These are phyloP conservation scores for Struthio camelus DNA, from an alignment of 2,113 vertebrate species.

Conservation along the genomic window DNA sequence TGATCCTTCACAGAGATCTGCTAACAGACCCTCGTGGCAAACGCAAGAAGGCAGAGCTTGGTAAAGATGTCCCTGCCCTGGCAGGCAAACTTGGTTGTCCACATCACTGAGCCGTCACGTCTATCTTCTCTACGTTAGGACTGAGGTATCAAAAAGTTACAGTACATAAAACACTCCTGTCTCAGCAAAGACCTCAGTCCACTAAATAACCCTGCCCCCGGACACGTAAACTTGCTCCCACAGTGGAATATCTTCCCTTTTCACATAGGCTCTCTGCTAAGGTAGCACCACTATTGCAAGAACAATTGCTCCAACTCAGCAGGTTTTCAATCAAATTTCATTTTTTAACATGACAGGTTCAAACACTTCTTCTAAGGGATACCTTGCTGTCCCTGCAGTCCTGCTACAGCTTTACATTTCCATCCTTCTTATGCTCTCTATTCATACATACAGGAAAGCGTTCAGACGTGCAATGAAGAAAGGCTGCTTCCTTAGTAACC, in stretches of 20 bases:
- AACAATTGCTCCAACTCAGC: not conserved
- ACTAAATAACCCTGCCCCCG: not conserved
- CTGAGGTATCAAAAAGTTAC: not conserved
- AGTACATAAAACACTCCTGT: not conserved
- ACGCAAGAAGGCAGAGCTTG: not conserved
- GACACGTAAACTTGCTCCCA: not conserved
- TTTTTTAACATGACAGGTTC: not conserved
- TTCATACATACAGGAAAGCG: not conserved
- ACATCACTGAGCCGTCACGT: not conserved
- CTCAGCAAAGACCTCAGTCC: not conserved
- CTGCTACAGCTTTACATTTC: not conserved
- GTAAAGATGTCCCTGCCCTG: not conserved
- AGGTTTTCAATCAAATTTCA: not conserved
- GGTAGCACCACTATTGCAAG: not conserved
- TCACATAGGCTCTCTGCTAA: not conserved
- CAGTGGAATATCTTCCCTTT: not conserved
- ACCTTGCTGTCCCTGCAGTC: not conserved
- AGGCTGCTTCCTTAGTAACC: not conserved
- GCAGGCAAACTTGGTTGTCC: not conserved
- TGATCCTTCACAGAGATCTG: not conserved
- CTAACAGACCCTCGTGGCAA: not conserved
- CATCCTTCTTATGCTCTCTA: not conserved
- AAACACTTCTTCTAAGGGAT: not conserved
- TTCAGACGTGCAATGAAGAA: not conserved
- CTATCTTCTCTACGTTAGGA: not conserved